Base-by-base conservation (phyloP, 64 coral and sea anemone genomes). In the Actinia tenebrosa region DNA sequence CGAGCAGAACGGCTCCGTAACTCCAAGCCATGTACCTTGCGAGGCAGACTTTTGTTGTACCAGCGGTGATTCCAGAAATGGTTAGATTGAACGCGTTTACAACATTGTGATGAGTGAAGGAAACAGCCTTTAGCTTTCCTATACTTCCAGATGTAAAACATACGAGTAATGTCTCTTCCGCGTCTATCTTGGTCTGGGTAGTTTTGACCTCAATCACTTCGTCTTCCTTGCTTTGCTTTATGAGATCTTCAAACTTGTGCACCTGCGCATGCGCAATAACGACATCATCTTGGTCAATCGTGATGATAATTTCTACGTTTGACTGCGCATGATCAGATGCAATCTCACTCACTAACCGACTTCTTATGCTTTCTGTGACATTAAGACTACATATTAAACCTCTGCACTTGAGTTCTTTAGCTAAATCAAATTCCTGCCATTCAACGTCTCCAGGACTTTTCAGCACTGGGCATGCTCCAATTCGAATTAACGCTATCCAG, bases 401-500 rank as follows among this genome's bases (percentile, higher is more conserved):
- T 3, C 7, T n/a, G 14, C 79, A 81, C 7, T 53, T 13, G 15
- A 81, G 79, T 50, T 44, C 1, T 15, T 50, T 81, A 3, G 46
- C 44, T 9, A 81, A 11, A 18, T 50, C 22, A 16, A 81, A 20
- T n/a, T 81, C 79, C 11, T 81, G 4, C 9, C 22, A 81, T 53
- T 81, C 45, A 3, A 81, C 79, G 45, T 81, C 79, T 7, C 79
- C 79, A 22, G 79, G 79, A 22, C 79, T 50, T 45, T 20, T 81
- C 3, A 85, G 25, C 56, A 85, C 56, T 58, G 83, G 56, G 56
- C 83, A 85, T 60, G 56, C 83, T 58, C 83, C 83, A 45, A 85
- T 14, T 30, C 83, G 83, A 26, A 17, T 63, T 15, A 85, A 5
- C 50, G 83, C 83, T 23, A 85, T 85, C 83, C 53, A 61, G 22